Base-by-base conservation (phyloP, 2,797 vertebrate species). In the Heliangelus exortis region DNA sequence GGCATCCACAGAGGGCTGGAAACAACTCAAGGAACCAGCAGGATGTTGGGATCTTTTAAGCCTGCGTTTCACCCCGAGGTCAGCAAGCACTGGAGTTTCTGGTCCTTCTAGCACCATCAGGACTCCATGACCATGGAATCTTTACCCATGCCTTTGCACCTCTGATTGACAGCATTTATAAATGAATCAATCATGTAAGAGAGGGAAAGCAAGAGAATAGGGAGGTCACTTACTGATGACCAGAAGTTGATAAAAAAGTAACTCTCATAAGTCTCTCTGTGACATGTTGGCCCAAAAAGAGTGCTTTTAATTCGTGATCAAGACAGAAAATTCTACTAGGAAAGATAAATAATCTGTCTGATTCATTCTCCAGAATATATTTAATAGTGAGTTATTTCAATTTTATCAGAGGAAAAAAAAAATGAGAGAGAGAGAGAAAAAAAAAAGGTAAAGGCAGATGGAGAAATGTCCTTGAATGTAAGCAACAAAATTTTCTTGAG, bases 111-210 rank as follows among this genome's bases (percentile, higher is more conserved):
- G 6, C 18, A 29, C 10, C 55, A 33, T 8, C 48, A 68, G 54
- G 25, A 28, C 14, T 77, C 34, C 23, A 18, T 10, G 25, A 18
- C 14, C 15, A 8, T 21, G 8, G 15, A 41, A 41, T 34, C 15
- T 36, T 43, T 53, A 6, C 16, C 19, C 43, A 53, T 2, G 39
- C 41, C 39, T 41, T 41, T 41, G 39, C 77, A 69, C 51, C 12
- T 68, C 50, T 80, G 12, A 7, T 41, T 4, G 3, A 4, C n/a
- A 50, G 36, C 21, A 53, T 12, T 79, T 76, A 41, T 0, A 69
- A 54, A 34, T 53, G 0, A 67, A 21, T 53, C 1, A 0, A 19
- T 53, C 1, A 0, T 14, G 3, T 39, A 82, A 71, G 31, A 73
- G 9, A 65, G 1, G 23, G 13, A 73, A 65, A 69, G 9, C 0